Percentiles rank a stretch among this genome's conserved stretches.
Evolutionary conservation across 2,888 invertebrate species (phyloP).

Genomic region (Amiota minor): DNA sequence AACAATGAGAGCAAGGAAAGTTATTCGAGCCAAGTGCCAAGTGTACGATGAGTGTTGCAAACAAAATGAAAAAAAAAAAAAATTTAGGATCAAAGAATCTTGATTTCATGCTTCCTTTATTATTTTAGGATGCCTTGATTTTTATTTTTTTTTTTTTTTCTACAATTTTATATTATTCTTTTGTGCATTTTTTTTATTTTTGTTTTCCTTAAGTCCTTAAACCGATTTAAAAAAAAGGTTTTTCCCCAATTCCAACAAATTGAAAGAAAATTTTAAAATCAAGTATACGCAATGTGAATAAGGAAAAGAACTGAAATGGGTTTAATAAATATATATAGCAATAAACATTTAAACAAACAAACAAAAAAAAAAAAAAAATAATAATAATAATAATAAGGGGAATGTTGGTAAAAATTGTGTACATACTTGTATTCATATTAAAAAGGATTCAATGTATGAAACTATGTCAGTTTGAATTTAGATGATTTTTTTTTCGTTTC

Average conservation of each 20-base stretch:
- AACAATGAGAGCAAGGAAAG: background rate
- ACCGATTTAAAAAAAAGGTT: too few relatives aligned
- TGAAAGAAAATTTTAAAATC: background rate
- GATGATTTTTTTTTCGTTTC: too few relatives aligned
- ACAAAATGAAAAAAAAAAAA: background rate
- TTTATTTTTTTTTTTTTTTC: conserved; percentile 11
- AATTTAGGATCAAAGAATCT: conserved; percentile 9
- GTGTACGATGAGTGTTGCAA: background rate
- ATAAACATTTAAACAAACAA: background rate
- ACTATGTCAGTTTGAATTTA: too few relatives aligned
- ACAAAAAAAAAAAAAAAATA: too few relatives aligned
- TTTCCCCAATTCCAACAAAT: background rate
- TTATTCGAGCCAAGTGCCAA: background rate
- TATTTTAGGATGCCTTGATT: background rate
- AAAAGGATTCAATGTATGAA: background rate
- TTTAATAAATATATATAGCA: background rate
- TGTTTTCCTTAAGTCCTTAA: conserved; percentile 10
- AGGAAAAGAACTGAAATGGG: background rate
- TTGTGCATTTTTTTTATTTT: background rate
- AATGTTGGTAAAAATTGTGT: background rate
- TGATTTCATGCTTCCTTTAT: background rate
- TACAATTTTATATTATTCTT: background rate
- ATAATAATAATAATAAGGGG: too few relatives aligned
- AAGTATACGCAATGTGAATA: conserved; percentile 9
- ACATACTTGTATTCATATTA: background rate